Evolutionary conservation across 2,888 invertebrate species (phyloP).

Genomic region (Nipponacmea schrenckii): DNA sequence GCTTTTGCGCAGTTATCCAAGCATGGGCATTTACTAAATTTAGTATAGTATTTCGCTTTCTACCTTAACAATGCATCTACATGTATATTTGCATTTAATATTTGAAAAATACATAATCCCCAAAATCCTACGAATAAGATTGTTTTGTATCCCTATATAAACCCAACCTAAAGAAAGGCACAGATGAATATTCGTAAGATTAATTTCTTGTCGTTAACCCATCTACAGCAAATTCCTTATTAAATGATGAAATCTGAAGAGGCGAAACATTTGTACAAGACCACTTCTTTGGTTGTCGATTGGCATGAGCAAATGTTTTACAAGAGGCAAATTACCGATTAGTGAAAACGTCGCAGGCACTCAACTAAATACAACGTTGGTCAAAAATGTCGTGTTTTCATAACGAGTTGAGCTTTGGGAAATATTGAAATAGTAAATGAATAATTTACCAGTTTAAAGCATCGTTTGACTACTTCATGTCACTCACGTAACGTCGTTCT

Average conservation of each 20-base stretch:
- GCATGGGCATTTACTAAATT: too few species aligned
- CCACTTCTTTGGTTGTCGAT: conserved; percentile 1
- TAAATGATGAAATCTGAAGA: background rate
- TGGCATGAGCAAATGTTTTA: conserved; percentile 1
- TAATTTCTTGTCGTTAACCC: too few species aligned
- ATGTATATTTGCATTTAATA: too few species aligned
- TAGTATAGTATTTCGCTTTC: too few species aligned
- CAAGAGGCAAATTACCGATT: conserved; percentile 4
- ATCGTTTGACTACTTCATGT: conserved; percentile 6
- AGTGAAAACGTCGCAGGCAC: background rate
- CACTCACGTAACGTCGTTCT: background rate
- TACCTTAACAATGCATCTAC: too few species aligned
- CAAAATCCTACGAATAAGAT: too few species aligned
- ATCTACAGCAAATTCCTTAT: background rate
- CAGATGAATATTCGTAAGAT: too few species aligned
- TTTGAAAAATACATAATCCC: too few species aligned
- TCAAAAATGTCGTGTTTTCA: conserved; percentile 1
- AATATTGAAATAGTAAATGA: conserved; percentile 1
- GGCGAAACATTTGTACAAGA: conserved; percentile 5
- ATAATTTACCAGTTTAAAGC: background rate
- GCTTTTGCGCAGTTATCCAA: too few species aligned
- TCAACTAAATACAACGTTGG: background rate
- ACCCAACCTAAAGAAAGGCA: too few species aligned
- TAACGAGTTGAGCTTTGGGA: background rate
- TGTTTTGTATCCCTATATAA: too few species aligned